These are phyloP conservation scores for Cryptops parisi DNA, from an alignment of 2,888 invertebrate species.

Conservation along the genomic window DNA sequence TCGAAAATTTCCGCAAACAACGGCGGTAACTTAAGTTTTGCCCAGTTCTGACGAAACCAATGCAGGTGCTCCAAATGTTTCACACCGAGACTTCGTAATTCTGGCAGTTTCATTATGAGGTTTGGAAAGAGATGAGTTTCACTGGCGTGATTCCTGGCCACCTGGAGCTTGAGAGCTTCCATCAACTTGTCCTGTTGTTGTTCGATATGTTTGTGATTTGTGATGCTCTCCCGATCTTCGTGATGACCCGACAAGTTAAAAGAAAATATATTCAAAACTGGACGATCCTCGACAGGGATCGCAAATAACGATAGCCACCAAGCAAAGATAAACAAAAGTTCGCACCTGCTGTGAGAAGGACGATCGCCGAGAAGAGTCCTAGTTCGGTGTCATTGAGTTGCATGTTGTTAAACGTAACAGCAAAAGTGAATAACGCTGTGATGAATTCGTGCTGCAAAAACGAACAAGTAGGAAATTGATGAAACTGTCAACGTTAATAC, in stretches of 20 bases:
- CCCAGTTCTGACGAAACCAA: constrained; percentile 76
- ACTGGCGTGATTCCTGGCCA: constrained; percentile 44
- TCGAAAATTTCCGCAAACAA: constrained; percentile 94
- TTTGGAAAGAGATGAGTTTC: constrained; percentile 44
- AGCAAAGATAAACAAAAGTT: background rate
- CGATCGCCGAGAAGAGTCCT: constrained; percentile 71
- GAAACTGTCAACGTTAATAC: background rate
- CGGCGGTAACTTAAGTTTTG: constrained; percentile 59
- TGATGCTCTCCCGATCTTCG: constrained; percentile 65
- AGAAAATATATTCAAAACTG: too few relatives aligned
- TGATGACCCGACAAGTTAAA: too few relatives aligned
- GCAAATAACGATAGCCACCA: background rate
- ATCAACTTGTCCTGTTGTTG: constrained; percentile 63
- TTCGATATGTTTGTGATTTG: constrained; percentile 61
- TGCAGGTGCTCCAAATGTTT: constrained; percentile 70
- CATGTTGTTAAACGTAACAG: constrained; percentile 47
- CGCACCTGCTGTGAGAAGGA: constrained; percentile 49
- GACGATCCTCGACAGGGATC: background rate
- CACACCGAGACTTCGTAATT: constrained; percentile 61
- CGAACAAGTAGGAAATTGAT: constrained; percentile 20
- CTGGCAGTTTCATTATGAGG: constrained; percentile 49
- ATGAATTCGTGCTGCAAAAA: constrained; percentile 62
- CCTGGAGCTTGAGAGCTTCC: constrained; percentile 73
- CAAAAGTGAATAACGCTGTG: constrained; percentile 62
- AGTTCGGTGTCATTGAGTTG: constrained; percentile 77